Evolutionary conservation across 2,888 invertebrate genomes (phyloP).

Genomic region (Ceriagrion tenellum): DNA sequence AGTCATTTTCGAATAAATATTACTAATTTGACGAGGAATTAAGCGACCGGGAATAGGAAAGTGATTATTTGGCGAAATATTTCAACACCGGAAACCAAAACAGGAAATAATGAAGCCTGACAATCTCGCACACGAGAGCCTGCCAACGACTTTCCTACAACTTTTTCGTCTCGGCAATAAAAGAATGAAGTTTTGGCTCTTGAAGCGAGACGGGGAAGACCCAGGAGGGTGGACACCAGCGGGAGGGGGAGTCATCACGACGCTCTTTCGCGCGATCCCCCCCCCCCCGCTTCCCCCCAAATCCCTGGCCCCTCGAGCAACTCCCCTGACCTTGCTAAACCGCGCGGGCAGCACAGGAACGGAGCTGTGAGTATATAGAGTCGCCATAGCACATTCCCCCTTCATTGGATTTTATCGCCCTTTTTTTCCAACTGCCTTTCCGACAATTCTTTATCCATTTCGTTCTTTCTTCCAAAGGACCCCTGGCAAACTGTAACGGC

Average conservation of each 20-base stretch:
- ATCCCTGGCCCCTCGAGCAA: neutral
- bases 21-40: neutral
- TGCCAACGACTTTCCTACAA: constrained; percentile 15
- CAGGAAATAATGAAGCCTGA: constrained; percentile 4
- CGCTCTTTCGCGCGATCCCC: neutral
- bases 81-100: constrained; percentile 31
- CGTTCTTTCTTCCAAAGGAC: constrained; percentile 30
- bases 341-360: neutral
- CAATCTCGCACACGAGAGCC: neutral
- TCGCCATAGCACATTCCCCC: neutral
- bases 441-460: constrained; percentile 30
- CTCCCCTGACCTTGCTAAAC: constrained; percentile 2
- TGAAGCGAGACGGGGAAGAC: neutral
- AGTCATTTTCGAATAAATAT: neutral
- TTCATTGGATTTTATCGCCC: constrained; percentile 53
- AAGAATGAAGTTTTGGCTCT: neutral
- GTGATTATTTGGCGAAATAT: neutral
- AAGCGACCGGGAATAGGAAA: neutral
- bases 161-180: neutral
- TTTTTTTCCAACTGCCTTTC: neutral
- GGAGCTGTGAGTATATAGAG: neutral
- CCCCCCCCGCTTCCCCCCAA: neutral
- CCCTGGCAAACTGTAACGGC: constrained; percentile 62
- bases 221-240: neutral
- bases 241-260: neutral